These are phyloP conservation scores for Porites cylindrica DNA, from an alignment of 92 coral and sea anemone genomes.

Conservation along the genomic window DNA sequence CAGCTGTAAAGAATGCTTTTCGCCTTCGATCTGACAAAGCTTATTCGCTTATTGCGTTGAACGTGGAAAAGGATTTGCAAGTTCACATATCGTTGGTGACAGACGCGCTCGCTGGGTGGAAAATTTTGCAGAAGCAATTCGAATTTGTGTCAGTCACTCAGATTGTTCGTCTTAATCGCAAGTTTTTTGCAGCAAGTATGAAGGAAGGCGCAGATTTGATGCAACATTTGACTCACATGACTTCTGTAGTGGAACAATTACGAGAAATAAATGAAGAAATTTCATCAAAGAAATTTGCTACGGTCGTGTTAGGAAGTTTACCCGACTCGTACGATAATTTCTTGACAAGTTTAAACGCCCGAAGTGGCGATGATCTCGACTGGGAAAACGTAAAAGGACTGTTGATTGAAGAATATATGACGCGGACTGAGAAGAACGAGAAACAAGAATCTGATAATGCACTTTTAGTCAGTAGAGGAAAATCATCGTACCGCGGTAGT, in stretches of 20 bases:
- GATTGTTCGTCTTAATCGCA: conserved; percentile 62
- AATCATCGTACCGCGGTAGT: neutral
- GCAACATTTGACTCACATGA: conserved; percentile 50
- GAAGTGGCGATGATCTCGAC: conserved; percentile 66
- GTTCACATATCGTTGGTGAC: too few relatives aligned
- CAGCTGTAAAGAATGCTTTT: too few relatives aligned
- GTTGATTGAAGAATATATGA: conserved; percentile 65
- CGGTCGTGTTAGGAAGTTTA: conserved; percentile 70
- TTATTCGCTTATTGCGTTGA: too few relatives aligned
- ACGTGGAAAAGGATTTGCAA: too few relatives aligned
- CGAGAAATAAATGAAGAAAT: conserved; percentile 72
- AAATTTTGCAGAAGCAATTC: conserved; percentile 46
- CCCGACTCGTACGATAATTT: conserved; percentile 77
- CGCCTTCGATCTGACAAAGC: too few relatives aligned
- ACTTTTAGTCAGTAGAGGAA: conserved; percentile 19
- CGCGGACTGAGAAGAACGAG: conserved; percentile 54
- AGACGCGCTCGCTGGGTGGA: conserved; percentile 69
- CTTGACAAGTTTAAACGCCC: conserved; percentile 67
- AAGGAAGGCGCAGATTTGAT: conserved; percentile 55
- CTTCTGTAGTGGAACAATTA: conserved; percentile 75
- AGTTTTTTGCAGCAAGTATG: conserved; percentile 77
- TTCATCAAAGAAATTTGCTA: conserved; percentile 72
- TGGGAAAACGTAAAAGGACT: conserved; percentile 70
- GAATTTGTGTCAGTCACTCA: conserved; percentile 64
- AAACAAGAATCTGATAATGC: conserved; percentile 55